phyloP scores from a whole-genome alignment of 2,888 invertebrate species.

The Pemphredon lugubris region DNA sequence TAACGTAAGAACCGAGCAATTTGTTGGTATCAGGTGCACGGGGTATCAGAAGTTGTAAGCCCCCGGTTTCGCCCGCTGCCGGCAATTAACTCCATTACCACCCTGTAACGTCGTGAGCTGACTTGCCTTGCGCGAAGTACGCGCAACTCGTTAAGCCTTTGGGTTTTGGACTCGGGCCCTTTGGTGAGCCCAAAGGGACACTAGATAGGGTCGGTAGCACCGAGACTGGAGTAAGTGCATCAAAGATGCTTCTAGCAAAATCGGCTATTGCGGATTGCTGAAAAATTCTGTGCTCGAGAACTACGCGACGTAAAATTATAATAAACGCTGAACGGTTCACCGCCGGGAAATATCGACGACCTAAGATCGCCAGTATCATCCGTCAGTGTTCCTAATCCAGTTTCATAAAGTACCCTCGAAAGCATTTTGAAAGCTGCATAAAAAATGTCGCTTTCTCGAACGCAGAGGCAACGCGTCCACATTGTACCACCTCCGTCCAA shows the following conservation, averaged over 20 bases:
- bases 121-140: slow-evolving; percentile 68
- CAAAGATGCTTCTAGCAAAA: slow-evolving; percentile 11
- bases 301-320: no score
- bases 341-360: no score
- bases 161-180: slow-evolving; percentile 73
- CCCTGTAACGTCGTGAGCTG: slow-evolving; percentile 77
- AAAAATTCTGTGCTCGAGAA: no score
- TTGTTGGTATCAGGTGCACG: slow-evolving; percentile 80
- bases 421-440: no score
- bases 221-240: slow-evolving; percentile 17
- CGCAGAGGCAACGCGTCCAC: no score
- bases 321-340: no score
- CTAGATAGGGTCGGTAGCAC: slow-evolving; percentile 34
- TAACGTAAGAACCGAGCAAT: slow-evolving; percentile 74
- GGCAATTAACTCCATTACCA: slow-evolving; percentile 81
- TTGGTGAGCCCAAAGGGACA: slow-evolving; percentile 57
- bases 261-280: slow-evolving; percentile 12
- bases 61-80: slow-evolving; percentile 72
- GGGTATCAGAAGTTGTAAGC: slow-evolving; percentile 80
- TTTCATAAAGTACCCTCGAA: no score
- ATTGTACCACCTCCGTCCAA: no score
- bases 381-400: no score
- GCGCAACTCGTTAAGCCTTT: slow-evolving; percentile 78
- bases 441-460: no score
- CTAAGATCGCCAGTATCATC: no score